A percentile compares a stretch with the other conserved stretches of the same genome.
These are phyloP conservation scores for Listronotus oregonensis DNA, from an alignment of 1,140 invertebrate species.

Conservation along the genomic window DNA sequence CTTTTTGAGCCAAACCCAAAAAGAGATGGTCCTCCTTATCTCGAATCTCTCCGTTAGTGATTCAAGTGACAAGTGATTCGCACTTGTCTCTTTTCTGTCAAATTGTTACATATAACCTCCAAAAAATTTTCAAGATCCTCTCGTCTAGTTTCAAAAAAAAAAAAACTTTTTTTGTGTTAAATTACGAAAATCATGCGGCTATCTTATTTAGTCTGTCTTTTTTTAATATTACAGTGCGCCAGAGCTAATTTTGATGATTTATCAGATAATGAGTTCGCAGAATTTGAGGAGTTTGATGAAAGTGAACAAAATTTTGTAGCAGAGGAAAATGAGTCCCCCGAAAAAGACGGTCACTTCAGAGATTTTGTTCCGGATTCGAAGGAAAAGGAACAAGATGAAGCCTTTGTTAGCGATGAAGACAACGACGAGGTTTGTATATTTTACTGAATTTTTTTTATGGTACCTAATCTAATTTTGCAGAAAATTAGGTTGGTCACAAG, in stretches of 20 bases:
- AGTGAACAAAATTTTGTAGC: slow-evolving; percentile 59
- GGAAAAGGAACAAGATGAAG: slow-evolving; percentile 1
- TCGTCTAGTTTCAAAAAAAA: too few relatives aligned
- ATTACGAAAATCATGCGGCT: slow-evolving; percentile 4
- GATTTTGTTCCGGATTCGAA: slow-evolving; percentile 34
- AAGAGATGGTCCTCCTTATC: too few relatives aligned
- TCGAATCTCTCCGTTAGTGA: too few relatives aligned
- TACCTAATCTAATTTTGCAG: neutral
- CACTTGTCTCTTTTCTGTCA: too few relatives aligned
- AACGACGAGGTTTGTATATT: slow-evolving; percentile 8
- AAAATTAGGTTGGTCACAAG: neutral
- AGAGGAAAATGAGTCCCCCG: slow-evolving; percentile 21
- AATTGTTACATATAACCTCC: too few relatives aligned
- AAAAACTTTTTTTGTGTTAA: too few relatives aligned
- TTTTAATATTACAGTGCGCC: neutral
- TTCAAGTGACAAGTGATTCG: too few relatives aligned
- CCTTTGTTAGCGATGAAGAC: slow-evolving; percentile 15
- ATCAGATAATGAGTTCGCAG: slow-evolving; percentile 91
- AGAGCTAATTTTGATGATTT: slow-evolving; percentile 19
- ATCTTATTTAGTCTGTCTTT: slow-evolving; percentile 1
- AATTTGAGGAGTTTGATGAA: slow-evolving; percentile 92
- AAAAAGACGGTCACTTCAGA: slow-evolving; percentile 42
- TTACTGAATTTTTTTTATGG: neutral
- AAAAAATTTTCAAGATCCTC: too few relatives aligned
- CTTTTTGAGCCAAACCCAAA: too few relatives aligned